A percentile compares a stretch with the other conserved stretches of the same genome.
phyloP scores from a whole-genome alignment of 2,888 invertebrate species.

The Nasonia oneida region DNA sequence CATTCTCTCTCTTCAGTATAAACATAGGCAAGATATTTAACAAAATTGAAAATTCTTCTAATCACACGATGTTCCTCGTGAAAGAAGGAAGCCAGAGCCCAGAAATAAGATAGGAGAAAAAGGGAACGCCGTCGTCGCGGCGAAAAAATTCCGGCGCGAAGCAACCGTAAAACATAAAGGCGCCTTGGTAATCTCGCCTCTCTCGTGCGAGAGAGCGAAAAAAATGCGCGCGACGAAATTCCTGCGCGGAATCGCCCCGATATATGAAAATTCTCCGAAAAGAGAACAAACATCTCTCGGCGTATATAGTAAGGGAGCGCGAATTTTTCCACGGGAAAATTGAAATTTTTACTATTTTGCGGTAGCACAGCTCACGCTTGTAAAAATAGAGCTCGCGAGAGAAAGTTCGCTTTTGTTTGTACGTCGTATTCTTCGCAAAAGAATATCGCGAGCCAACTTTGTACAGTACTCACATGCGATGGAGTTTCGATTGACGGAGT shows the following conservation, averaged over 20 bases:
- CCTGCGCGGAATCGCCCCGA: constrained; percentile 30
- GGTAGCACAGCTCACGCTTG: neutral
- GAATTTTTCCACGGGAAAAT: constrained; percentile 12
- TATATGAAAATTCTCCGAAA: constrained; percentile 46
- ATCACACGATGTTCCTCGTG: neutral
- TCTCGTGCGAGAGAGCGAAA: neutral
- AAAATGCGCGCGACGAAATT: constrained; percentile 24
- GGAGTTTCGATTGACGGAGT: neutral
- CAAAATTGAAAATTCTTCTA: constrained; percentile 26
- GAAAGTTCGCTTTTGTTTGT: neutral
- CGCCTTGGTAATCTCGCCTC: neutral
- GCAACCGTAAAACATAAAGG: constrained; percentile 13
- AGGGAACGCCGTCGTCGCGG: neutral
- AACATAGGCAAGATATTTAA: neutral
- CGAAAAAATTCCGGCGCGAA: constrained; percentile 33
- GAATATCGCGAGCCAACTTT: neutral
- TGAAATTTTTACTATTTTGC: constrained; percentile 36
- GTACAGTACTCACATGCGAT: neutral
- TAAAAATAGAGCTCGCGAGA: neutral
- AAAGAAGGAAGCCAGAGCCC: neutral
- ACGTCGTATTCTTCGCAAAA: neutral
- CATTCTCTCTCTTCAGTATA: neutral
- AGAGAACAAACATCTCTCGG: constrained; percentile 12
- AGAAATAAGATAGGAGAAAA: neutral
- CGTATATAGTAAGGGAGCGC: neutral